Conservation (phyloP, 2,888 invertebrate species). For the Pandemis corylana region DNA sequence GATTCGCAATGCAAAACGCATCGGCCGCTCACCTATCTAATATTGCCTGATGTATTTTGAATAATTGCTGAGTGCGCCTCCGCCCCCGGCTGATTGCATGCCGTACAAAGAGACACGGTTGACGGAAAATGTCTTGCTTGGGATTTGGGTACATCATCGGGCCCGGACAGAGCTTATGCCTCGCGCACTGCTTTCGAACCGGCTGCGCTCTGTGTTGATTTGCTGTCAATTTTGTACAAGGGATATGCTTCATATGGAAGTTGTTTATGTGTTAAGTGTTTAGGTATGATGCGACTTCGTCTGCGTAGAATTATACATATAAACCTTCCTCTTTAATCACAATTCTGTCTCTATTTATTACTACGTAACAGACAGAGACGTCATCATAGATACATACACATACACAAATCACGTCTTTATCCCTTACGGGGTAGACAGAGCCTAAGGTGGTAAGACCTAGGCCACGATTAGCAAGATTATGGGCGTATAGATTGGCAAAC, state of each 20-base stretch:
- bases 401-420: too few species aligned
- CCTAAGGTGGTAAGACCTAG: too few species aligned
- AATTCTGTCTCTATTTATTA: too few species aligned
- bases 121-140: constrained; percentile 75
- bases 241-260: neutral
- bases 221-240: neutral
- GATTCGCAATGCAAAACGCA: constrained; percentile 84
- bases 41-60: constrained; percentile 83
- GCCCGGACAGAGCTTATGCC: constrained; percentile 43
- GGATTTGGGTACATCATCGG: constrained; percentile 57
- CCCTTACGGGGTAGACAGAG: too few species aligned
- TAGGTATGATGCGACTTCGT: too few species aligned
- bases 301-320: too few species aligned
- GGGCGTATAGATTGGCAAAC: too few species aligned
- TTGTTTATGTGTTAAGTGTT: too few species aligned
- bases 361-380: too few species aligned
- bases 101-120: constrained; percentile 68
- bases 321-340: too few species aligned
- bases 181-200: neutral
- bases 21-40: constrained; percentile 81
- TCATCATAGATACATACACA: too few species aligned
- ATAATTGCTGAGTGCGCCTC: constrained; percentile 76
- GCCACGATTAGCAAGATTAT: too few species aligned
- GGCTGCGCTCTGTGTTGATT: neutral
- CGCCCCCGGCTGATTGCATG: constrained; percentile 69